These are phyloP conservation scores for Ormia ochracea DNA, from an alignment of 2,888 invertebrate genomes.

Conservation along the genomic window DNA sequence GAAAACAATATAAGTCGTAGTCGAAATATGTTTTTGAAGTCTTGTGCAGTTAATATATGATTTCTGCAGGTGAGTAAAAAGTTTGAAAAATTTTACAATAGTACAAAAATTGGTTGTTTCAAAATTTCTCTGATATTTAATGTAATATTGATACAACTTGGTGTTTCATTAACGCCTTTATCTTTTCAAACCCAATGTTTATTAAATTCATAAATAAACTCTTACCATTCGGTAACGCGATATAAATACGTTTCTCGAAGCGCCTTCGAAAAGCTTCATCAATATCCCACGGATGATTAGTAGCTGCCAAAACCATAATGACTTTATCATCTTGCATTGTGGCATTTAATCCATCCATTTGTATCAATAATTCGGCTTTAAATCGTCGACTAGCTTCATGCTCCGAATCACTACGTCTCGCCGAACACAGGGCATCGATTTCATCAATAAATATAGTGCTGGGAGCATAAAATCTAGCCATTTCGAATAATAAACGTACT, in stretches of 20 bases:
- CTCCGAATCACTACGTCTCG: slow-evolving; percentile 89
- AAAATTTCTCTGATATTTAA: no score
- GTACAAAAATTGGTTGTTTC: no score
- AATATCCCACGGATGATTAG: slow-evolving; percentile 95
- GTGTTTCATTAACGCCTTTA: no score
- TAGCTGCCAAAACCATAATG: slow-evolving; percentile 93
- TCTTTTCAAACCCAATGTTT: no score
- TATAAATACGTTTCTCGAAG: slow-evolving; percentile 92
- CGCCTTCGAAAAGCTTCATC: slow-evolving; percentile 91
- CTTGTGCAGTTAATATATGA: no score
- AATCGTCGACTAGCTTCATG: slow-evolving; percentile 91
- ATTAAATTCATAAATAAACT: no score
- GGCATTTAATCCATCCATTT: slow-evolving; percentile 91
- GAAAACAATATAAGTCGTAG: no score
- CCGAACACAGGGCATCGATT: slow-evolving; percentile 90
- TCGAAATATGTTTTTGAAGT: no score
- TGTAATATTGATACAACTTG: no score
- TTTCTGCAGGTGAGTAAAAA: no score
- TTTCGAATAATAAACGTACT: slow-evolving; percentile 89
- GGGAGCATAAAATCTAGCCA: slow-evolving; percentile 92
- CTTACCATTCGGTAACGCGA: slow-evolving; percentile 87
- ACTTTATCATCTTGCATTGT: slow-evolving; percentile 82
- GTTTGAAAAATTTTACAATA: no score
- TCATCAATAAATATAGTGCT: slow-evolving; percentile 94
- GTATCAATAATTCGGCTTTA: slow-evolving; percentile 91